Base-by-base conservation (phyloP, 2,113 vertebrate genomes). In the Leptosomus discolor region DNA sequence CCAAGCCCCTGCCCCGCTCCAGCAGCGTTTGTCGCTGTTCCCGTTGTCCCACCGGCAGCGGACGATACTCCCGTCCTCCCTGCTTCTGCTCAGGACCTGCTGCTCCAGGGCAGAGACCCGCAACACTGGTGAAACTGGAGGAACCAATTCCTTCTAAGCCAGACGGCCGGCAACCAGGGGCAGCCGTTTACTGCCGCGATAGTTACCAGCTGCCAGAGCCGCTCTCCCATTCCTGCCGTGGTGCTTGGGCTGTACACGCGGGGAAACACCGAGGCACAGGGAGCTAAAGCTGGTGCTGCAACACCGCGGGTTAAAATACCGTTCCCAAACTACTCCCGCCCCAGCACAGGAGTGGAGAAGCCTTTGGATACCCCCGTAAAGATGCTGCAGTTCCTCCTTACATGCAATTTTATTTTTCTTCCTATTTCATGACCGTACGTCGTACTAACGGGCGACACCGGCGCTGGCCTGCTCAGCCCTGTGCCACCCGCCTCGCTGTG, bases 111-210 rank as follows among this genome's bases (percentile, higher is more conserved):
- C 3, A 9, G 24, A 17, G 30, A 4, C 21, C 9, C 3, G 0
- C 4, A 20, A n/a, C n/a, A n/a, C n/a, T n/a, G n/a, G n/a, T n/a
- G n/a, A 7, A n/a, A 3, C 30, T 1, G 20, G 36, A 30, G 2
- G 22, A 30, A 12, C 7, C 1, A 1, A 15, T 2, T 50, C 21
- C 43, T 36, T 18, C 51, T 1, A 3, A 7, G 67, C 4, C 0
- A 7, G 0, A 2, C 0, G 1, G 13, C 4, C 16, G 8, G 15
- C 21, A 36, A 3, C 24, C 30, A 2, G 12, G 23, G 27, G 11
- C 51, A 9, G 76, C 4, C 15, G 1, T 2, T 12, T 11, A 14
- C 2, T 3, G 11, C 51, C 22, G 43, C 43, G 7, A 10, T 0
- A 7, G 23, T 1, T 11, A 5, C 45, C 26, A 5, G 65, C 15